phyloP scores from a whole-genome alignment of 2,888 invertebrate species.

The Phortica okadai region DNA sequence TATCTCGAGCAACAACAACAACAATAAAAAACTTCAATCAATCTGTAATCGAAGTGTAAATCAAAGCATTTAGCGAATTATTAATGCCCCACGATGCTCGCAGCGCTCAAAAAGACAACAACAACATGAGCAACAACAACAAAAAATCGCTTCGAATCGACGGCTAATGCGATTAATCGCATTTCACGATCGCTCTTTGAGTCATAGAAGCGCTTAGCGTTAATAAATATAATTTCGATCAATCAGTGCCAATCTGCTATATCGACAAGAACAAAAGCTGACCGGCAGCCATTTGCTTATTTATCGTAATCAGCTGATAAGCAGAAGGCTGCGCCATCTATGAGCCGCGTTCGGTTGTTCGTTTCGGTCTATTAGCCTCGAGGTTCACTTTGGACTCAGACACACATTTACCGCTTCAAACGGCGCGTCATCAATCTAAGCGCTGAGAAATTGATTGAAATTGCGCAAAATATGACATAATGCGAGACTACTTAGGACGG shows the following conservation, averaged over 20 bases:
- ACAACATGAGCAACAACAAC: not conserved
- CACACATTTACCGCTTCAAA: not conserved
- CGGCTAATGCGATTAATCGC: slow-evolving; percentile 23
- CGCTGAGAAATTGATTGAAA: slow-evolving; percentile 26
- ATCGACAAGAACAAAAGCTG: not conserved
- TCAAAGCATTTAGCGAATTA: slow-evolving; percentile 7
- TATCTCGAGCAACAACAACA: not conserved
- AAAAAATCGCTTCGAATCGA: not conserved
- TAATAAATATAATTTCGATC: slow-evolving; percentile 30
- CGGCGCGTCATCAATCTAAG: not conserved
- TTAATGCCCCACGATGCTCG: not conserved
- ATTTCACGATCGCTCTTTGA: not conserved
- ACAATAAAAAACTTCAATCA: not conserved
- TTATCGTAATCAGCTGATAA: slow-evolving; percentile 29
- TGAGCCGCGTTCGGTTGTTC: not conserved
- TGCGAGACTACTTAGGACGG: not conserved
- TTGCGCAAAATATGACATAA: slow-evolving; percentile 17
- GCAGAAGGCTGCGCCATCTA: not conserved
- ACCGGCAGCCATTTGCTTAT: not conserved
- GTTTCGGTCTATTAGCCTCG: not conserved
- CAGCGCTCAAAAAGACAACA: not conserved
- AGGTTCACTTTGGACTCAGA: not conserved
- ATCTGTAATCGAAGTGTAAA: not conserved
- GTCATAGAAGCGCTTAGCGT: not conserved
- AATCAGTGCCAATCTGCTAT: slow-evolving; percentile 19